Evolutionary conservation across 2,888 invertebrate genomes (phyloP).

Genomic region (Dryobotodes eremita): DNA sequence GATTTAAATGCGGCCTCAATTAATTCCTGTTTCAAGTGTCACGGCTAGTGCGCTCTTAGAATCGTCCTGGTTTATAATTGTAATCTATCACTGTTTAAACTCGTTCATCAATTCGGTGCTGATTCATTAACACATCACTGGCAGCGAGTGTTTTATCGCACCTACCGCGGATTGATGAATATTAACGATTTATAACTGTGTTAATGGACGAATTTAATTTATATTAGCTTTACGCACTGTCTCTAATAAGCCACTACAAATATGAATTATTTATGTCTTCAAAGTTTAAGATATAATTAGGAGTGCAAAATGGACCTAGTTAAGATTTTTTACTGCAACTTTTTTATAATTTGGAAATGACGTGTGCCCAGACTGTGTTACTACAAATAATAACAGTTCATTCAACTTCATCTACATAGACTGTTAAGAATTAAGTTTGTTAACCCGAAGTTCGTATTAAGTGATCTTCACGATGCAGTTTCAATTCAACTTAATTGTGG

Average conservation of each 20-base stretch:
- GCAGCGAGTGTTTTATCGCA: slow-evolving; percentile 30
- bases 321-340: slow-evolving; percentile 51
- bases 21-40: slow-evolving; percentile 68
- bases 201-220: slow-evolving; percentile 38
- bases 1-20: slow-evolving; percentile 70
- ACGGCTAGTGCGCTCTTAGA: slow-evolving; percentile 50
- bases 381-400: slow-evolving; percentile 65
- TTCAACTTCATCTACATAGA: slow-evolving; percentile 62
- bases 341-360: slow-evolving; percentile 58
- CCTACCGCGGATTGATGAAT: slow-evolving; percentile 48
- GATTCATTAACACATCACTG: slow-evolving; percentile 48
- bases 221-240: slow-evolving; percentile 23
- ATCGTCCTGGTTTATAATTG: slow-evolving; percentile 64
- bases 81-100: slow-evolving; percentile 49
- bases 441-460: slow-evolving; percentile 48
- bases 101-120: slow-evolving; percentile 36
- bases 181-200: slow-evolving; percentile 50
- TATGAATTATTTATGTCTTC: slow-evolving; percentile 59
- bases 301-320: slow-evolving; percentile 46
- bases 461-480: slow-evolving; percentile 27
- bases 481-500: slow-evolving; percentile 12
- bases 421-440: slow-evolving; percentile 58
- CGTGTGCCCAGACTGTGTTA: slow-evolving; percentile 50
- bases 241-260: slow-evolving; percentile 20
- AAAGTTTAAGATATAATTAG: slow-evolving; percentile 47